Evolutionary conservation across 2,888 invertebrate species (phyloP).

Genomic region (Heterodera filipjevi): DNA sequence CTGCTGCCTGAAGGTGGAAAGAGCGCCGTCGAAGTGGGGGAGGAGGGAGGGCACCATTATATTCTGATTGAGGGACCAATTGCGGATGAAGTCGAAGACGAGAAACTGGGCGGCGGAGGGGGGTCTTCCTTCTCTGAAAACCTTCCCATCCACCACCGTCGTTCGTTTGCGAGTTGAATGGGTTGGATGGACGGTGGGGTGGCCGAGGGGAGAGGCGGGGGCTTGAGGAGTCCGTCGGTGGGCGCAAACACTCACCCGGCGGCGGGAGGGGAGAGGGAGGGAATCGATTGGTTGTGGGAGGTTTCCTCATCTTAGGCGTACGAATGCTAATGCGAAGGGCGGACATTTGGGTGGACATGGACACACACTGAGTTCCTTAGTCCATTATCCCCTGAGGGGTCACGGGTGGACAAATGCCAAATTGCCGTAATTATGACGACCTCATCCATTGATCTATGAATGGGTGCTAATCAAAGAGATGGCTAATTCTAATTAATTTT

Average conservation of each 20-base stretch:
- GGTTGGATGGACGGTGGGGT: background rate
- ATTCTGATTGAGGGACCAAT: background rate
- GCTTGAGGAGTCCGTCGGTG: background rate
- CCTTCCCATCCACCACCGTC: background rate
- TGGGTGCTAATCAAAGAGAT: no score
- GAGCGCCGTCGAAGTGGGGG: background rate
- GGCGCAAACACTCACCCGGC: background rate
- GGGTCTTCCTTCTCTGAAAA: background rate
- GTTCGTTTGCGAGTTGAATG: background rate
- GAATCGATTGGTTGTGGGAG: slow-evolving; percentile 12
- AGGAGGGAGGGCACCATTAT: background rate
- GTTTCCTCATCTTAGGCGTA: background rate
- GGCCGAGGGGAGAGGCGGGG: background rate
- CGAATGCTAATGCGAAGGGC: background rate
- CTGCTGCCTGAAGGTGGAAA: no score
- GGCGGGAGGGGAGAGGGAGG: background rate
- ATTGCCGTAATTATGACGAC: background rate
- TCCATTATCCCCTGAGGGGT: background rate
- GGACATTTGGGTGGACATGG: background rate
- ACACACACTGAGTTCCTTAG: background rate
- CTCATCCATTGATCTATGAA: background rate
- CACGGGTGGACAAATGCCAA: background rate
- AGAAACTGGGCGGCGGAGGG: background rate
- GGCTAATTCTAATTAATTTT: no score
- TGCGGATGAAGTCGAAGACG: slow-evolving; percentile 8